phyloP scores from a whole-genome alignment of 2,888 invertebrate genomes.

The Atethmia centrago region DNA sequence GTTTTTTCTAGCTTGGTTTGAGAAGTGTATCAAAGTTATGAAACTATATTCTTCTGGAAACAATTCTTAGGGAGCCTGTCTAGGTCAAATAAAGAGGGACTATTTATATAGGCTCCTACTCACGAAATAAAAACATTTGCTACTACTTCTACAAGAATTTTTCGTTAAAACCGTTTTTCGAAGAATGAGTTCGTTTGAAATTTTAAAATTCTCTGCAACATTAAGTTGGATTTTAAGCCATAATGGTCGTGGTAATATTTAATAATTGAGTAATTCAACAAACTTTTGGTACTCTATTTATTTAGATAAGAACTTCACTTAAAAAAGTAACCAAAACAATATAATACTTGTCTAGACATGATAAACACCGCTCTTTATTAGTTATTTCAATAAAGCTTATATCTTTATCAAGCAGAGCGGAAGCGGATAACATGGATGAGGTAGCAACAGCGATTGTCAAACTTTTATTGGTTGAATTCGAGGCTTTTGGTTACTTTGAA shows the following conservation, averaged over 20 bases:
- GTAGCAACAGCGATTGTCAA: not conserved
- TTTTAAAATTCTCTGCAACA: not conserved
- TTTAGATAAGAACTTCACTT: not conserved
- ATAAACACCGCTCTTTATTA: slow-evolving; percentile 22
- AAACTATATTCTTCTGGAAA: not conserved
- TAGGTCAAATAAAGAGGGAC: too few relatives aligned
- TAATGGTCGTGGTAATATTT: not conserved
- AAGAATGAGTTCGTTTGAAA: not conserved
- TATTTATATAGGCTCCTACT: too few relatives aligned
- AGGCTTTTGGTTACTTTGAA: too few relatives aligned
- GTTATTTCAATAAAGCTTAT: not conserved
- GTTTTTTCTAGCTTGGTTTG: not conserved
- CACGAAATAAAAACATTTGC: not conserved
- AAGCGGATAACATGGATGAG: not conserved
- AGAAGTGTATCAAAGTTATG: not conserved
- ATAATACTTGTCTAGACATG: slow-evolving; percentile 20
- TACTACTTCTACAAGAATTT: not conserved
- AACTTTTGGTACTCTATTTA: not conserved
- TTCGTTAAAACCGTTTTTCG: not conserved
- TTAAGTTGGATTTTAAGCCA: not conserved
- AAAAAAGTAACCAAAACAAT: not conserved
- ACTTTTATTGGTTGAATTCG: too few relatives aligned
- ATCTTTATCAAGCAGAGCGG: not conserved
- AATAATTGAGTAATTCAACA: slow-evolving; percentile 6
- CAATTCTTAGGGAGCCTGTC: not conserved